Evolutionary conservation across 2,113 vertebrate genomes (phyloP).

Genomic region (Bufo bufo): DNA sequence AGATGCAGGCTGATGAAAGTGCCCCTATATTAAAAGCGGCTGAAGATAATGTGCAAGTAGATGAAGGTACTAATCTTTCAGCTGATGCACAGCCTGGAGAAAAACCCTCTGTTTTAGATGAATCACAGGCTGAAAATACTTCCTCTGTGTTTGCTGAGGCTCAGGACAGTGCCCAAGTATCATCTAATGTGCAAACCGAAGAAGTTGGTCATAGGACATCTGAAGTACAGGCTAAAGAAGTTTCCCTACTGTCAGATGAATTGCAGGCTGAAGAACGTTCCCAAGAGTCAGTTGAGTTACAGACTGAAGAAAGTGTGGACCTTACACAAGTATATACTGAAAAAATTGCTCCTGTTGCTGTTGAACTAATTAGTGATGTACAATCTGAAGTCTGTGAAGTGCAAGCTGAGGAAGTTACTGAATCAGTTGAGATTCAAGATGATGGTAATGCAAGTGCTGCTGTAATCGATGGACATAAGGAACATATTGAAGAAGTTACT

Average conservation of each 20-base stretch:
- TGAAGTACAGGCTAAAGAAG: slow-evolving; percentile 60
- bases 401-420: background rate
- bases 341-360: slow-evolving; percentile 56
- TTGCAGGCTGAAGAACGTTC: background rate
- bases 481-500: background rate
- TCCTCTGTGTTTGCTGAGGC: slow-evolving; percentile 22
- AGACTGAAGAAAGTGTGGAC: background rate
- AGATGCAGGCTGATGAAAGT: background rate
- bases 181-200: background rate
- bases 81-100: background rate
- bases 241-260: background rate
- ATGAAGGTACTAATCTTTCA: background rate
- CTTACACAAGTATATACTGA: background rate
- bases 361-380: background rate
- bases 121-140: background rate
- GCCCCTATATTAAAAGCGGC: background rate
- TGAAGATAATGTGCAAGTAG: slow-evolving; percentile 19
- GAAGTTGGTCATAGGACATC: background rate
- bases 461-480: background rate
- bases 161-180: background rate
- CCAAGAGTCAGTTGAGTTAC: background rate
- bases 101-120: background rate
- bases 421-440: background rate
- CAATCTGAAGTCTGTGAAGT: slow-evolving; percentile 55
- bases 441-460: background rate